Evolutionary conservation across 2,113 vertebrate genomes (phyloP).

Genomic region (Epinephelus lanceolatus): DNA sequence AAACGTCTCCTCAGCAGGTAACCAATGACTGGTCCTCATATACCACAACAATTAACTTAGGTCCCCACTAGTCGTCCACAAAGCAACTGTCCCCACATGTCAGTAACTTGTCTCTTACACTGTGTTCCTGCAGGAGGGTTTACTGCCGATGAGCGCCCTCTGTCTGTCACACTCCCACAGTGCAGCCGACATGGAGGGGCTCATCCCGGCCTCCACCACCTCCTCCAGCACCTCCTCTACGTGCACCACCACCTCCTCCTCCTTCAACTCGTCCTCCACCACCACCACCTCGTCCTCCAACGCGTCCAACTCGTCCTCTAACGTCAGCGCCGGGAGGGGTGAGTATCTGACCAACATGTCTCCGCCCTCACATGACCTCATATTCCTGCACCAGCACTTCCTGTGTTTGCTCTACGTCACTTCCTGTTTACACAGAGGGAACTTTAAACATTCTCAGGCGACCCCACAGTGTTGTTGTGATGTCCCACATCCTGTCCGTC

Average conservation of each 20-base stretch:
- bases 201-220: slow-evolving; percentile 83
- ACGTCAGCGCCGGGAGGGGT: slow-evolving; percentile 88
- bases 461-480: background rate
- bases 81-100: background rate
- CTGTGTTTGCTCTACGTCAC: slow-evolving; percentile 44
- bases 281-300: slow-evolving; percentile 36
- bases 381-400: slow-evolving; percentile 25
- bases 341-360: slow-evolving; percentile 1
- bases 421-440: slow-evolving; percentile 69
- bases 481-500: slow-evolving; percentile 17
- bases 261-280: slow-evolving; percentile 72
- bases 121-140: slow-evolving; percentile 87
- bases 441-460: slow-evolving; percentile 72
- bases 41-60: too few relatives aligned
- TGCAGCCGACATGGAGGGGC: slow-evolving; percentile 97
- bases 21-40: too few relatives aligned
- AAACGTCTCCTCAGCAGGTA: too few relatives aligned
- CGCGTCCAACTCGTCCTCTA: slow-evolving; percentile 64
- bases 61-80: too few relatives aligned
- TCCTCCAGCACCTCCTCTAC: slow-evolving; percentile 58
- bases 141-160: slow-evolving; percentile 94
- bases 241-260: slow-evolving; percentile 66
- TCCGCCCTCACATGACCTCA: too few relatives aligned
- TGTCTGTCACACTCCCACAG: slow-evolving; percentile 96
- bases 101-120: background rate